These are phyloP conservation scores for Oncorhynchus keta DNA, from an alignment of 2,113 vertebrate genomes.

Conservation along the genomic window DNA sequence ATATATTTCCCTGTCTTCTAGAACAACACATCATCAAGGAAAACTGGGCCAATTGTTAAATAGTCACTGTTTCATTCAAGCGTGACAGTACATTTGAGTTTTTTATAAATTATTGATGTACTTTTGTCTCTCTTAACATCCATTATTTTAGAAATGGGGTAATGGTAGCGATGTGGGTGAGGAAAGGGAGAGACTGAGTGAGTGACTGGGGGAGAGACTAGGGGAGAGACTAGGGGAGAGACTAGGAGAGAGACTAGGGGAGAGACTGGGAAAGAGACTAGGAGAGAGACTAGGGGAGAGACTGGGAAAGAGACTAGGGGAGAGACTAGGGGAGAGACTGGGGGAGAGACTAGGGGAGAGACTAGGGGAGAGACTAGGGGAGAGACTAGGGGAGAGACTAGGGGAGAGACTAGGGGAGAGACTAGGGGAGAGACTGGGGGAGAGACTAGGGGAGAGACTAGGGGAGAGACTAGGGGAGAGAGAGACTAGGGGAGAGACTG, in stretches of 20 bases:
- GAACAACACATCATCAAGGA: not conserved
- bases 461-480: too few species aligned
- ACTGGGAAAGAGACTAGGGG: not conserved
- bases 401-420: too few species aligned
- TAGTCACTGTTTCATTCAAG: slow-evolving; percentile 37
- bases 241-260: too few species aligned
- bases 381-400: too few species aligned
- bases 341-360: too few species aligned
- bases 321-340: too few species aligned
- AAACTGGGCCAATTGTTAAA: slow-evolving; percentile 37
- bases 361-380: too few species aligned
- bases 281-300: too few species aligned
- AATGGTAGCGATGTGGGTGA: not conserved
- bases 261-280: too few species aligned
- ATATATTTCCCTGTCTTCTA: not conserved
- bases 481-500: too few species aligned
- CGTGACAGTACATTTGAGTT: slow-evolving; percentile 49
- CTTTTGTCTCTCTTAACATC: slow-evolving; percentile 48
- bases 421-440: too few species aligned
- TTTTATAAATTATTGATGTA: slow-evolving; percentile 58
- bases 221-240: too few species aligned
- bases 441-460: not conserved
- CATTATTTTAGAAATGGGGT: slow-evolving; percentile 34
- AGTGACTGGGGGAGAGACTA: not conserved
- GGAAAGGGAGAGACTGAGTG: not conserved